phyloP scores from a whole-genome alignment of 1,140 invertebrate species.

The Euwallacea similis region DNA sequence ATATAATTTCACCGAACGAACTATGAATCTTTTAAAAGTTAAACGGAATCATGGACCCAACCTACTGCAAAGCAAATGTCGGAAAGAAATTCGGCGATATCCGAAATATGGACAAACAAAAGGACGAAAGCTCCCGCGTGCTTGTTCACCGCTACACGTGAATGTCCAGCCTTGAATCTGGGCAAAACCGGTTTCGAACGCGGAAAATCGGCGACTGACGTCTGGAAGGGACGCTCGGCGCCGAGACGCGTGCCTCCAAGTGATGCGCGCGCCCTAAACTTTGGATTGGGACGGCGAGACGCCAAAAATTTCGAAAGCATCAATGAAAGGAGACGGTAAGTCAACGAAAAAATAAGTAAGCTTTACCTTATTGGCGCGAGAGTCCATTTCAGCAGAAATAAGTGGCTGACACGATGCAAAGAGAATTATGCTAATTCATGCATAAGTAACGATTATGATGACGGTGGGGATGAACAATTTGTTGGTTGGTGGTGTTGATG shows the following conservation, averaged over 20 bases:
- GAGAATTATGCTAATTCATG: no score
- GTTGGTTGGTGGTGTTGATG: no score
- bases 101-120: not conserved
- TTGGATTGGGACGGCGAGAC: slow-evolving; percentile 34
- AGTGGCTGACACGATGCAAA: not conserved
- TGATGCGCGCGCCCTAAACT: slow-evolving; percentile 43
- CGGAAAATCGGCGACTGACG: slow-evolving; percentile 45
- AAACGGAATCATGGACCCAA: not conserved
- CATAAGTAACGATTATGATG: no score
- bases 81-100: no score
- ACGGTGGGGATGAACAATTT: no score
- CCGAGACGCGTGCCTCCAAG: slow-evolving; percentile 46
- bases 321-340: slow-evolving; percentile 22
- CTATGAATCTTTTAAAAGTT: no score
- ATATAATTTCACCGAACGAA: no score
- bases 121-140: slow-evolving; percentile 3
- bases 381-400: not conserved
- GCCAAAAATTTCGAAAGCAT: slow-evolving; percentile 30
- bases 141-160: slow-evolving; percentile 31
- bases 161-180: slow-evolving; percentile 30
- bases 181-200: slow-evolving; percentile 34
- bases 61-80: not conserved
- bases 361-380: slow-evolving; percentile 1
- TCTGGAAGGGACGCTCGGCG: slow-evolving; percentile 44
- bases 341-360: slow-evolving; percentile 17